Conservation (phyloP, 2,797 vertebrate genomes). For the Gouania willdenowi region DNA sequence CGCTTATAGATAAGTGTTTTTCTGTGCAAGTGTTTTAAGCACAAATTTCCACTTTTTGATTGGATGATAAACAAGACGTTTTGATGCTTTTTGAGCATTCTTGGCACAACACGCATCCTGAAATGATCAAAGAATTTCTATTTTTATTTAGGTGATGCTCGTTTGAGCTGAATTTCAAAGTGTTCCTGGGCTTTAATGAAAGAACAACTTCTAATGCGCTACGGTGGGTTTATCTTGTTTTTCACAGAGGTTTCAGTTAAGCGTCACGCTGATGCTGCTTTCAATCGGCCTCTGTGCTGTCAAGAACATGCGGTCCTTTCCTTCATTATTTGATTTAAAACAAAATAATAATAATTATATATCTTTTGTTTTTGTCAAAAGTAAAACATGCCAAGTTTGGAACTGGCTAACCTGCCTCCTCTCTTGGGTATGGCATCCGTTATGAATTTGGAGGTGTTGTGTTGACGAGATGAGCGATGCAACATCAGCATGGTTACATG, state of each 20-base stretch:
- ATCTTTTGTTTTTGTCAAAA: slow-evolving; percentile 14
- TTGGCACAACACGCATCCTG: slow-evolving; percentile 33
- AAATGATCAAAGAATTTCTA: slow-evolving; percentile 53
- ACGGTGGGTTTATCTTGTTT: background rate
- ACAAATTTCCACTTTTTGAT: slow-evolving; percentile 21
- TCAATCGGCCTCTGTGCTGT: background rate
- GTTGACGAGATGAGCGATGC: slow-evolving; percentile 43
- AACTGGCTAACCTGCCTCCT: slow-evolving; percentile 15
- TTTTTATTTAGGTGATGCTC: slow-evolving; percentile 32
- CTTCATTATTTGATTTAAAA: background rate
- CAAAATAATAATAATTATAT: too few species aligned
- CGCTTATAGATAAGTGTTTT: slow-evolving; percentile 62
- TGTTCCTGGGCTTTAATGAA: slow-evolving; percentile 4
- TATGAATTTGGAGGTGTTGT: slow-evolving; percentile 32
- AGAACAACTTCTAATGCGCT: slow-evolving; percentile 9
- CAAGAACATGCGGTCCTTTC: background rate
- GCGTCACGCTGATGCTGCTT: background rate
- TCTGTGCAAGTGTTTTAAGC: slow-evolving; percentile 43
- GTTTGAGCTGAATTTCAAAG: slow-evolving; percentile 29
- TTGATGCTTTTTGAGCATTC: slow-evolving; percentile 21
- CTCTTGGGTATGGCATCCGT: slow-evolving; percentile 13
- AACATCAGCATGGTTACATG: slow-evolving; percentile 38
- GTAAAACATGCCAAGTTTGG: slow-evolving; percentile 6
- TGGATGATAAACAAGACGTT: slow-evolving; percentile 42
- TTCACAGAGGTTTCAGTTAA: background rate